Percentiles rank a stretch among this genome's conserved stretches.
phyloP scores from a whole-genome alignment of 1,140 invertebrate species.

The Nomia melanderi region DNA sequence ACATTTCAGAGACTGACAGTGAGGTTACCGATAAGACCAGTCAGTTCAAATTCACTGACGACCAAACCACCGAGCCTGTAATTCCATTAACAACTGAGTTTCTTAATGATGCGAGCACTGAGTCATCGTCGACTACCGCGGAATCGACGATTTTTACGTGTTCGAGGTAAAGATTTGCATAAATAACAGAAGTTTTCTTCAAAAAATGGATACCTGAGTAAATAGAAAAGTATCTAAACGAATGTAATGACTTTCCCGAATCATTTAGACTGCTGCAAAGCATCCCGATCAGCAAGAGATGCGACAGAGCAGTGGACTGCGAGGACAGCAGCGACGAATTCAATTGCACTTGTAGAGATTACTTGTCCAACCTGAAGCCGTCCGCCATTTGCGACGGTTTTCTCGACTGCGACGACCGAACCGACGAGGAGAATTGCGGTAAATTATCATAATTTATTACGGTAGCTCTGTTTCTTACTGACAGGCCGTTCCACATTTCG shows the following conservation, averaged over 20 bases:
- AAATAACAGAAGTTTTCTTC: no score
- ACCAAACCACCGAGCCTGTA: accelerated
- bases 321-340: conserved; percentile 91
- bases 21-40: background rate
- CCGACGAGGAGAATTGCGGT: conserved; percentile 89
- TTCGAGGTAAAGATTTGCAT: conserved; percentile 62
- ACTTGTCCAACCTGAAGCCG: conserved; percentile 81
- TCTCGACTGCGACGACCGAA: conserved; percentile 87
- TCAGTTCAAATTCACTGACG: no score
- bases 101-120: background rate
- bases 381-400: conserved; percentile 89
- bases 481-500: conserved; percentile 55
- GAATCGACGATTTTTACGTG: conserved; percentile 45
- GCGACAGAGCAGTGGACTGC: conserved; percentile 88
- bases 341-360: conserved; percentile 88
- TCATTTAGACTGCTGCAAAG: conserved; percentile 84
- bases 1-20: background rate
- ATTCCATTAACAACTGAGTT: background rate
- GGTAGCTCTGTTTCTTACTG: background rate
- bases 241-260: background rate
- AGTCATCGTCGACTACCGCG: accelerated
- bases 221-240: no score
- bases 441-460: background rate
- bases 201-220: no score
- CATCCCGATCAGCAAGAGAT: conserved; percentile 83